Evolutionary conservation across 2,888 invertebrate species (phyloP), one percentile per base, ranked within the genome.

Genomic region (Saturnia pavonia): DNA sequence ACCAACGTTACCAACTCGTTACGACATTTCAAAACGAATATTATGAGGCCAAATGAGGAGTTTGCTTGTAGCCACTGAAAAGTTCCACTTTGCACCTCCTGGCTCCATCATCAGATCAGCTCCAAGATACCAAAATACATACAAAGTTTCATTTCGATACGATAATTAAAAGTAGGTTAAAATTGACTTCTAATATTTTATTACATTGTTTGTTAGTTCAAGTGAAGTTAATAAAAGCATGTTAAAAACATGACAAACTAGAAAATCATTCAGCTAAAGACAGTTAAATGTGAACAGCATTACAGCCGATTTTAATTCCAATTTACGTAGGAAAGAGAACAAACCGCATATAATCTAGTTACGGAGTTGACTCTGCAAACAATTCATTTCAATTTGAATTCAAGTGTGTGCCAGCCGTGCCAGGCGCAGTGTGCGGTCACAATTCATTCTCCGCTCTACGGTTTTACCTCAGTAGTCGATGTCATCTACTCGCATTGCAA

Each of bases 311-410:
- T 87, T 86, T 83, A 82, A 85, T 90, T 89, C 85, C 89, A 91
- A 91, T 91, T 89, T 88, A 85, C 86, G 83, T 81, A 72, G 76
- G 79, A 79, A 82, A 76, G 82, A 75, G 82, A 82, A 83, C 81
- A 82, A 86, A 85, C 90, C 88, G 83, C 90, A 87, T 82, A 86
- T 85, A 86, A 85, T 85, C 84, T 83, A 82, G 84, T 80, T 80
- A 81, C 79, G 77, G 76, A 80, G 85, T 84, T 81, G 84, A 85
- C 88, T 88, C 85, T 74, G 84, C 89, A 90, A 91, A 92, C 92
- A 91, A 90, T 91, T 90, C 87, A 91, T 91, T 91, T 89, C 88
- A 87, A 88, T 91, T 90, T 85, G 87, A 86, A 85, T 88, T 83
- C 81, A 80, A 84, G 84, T 80, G 84, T 80, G 75, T 81, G 83